phyloP scores from a whole-genome alignment of 2,113 vertebrate genomes.

The Bothrops jararaca region DNA sequence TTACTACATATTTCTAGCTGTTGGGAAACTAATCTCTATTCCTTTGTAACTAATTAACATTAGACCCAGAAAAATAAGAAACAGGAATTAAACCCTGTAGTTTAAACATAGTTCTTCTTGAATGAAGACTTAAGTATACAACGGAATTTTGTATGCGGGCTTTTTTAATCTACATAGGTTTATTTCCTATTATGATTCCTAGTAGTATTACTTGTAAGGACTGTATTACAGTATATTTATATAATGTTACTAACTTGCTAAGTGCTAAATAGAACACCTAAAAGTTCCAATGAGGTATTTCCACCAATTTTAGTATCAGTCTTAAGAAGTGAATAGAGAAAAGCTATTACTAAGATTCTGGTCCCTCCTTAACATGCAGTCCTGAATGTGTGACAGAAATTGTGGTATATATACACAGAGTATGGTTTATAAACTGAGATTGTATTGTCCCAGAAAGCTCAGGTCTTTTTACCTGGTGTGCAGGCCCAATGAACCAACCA shows the following conservation, averaged over 20 bases:
- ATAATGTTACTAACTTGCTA: not conserved
- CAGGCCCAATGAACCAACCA: not conserved
- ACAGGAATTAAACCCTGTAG: not conserved
- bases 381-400: not conserved
- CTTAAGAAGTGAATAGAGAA: not conserved
- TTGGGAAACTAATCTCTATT: not conserved
- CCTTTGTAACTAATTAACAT: not conserved
- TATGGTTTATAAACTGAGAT: not conserved
- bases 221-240: not conserved
- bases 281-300: not conserved
- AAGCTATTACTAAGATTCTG: not conserved
- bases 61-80: not conserved
- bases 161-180: not conserved
- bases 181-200: not conserved
- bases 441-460: not conserved
- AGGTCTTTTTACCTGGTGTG: not conserved
- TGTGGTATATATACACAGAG: not conserved
- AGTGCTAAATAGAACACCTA: not conserved
- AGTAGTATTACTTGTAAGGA: not conserved
- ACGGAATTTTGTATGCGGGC: not conserved
- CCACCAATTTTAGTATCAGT: not conserved
- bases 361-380: not conserved
- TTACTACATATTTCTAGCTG: not conserved
- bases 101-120: not conserved
- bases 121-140: not conserved